These are phyloP conservation scores for Scaptomyza polygonia DNA, from an alignment of 2,888 invertebrate genomes.

Conservation along the genomic window DNA sequence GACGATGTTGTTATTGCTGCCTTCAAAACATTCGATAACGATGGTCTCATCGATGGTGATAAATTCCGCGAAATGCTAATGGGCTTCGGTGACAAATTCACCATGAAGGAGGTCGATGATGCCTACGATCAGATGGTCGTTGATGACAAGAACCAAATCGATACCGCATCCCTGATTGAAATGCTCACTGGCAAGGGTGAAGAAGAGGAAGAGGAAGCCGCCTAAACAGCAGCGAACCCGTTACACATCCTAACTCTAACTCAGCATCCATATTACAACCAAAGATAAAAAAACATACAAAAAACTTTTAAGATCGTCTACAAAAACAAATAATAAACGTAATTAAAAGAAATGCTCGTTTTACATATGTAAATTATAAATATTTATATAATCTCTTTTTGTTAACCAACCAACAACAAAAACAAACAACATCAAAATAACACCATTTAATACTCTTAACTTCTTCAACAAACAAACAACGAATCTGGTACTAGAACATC, in stretches of 20 bases:
- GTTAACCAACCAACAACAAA: slow-evolving; percentile 53
- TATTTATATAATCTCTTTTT: slow-evolving; percentile 70
- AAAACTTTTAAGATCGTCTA: slow-evolving; percentile 72
- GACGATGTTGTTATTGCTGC: slow-evolving; percentile 96
- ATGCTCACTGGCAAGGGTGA: slow-evolving; percentile 95
- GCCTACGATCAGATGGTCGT: slow-evolving; percentile 97
- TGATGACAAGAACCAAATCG: slow-evolving; percentile 95
- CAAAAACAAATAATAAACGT: slow-evolving; percentile 77
- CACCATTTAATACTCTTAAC: slow-evolving; percentile 64
- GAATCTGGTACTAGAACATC: slow-evolving; percentile 42
- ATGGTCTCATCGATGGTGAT: slow-evolving; percentile 94
- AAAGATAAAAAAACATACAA: slow-evolving; percentile 44
- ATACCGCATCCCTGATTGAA: slow-evolving; percentile 93
- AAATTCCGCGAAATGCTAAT: slow-evolving; percentile 95
- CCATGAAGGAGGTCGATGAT: slow-evolving; percentile 94
- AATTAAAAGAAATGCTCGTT: slow-evolving; percentile 79
- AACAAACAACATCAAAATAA: slow-evolving; percentile 39
- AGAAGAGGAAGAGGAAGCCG: slow-evolving; percentile 89
- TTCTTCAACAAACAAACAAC: slow-evolving; percentile 63
- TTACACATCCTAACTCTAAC: slow-evolving; percentile 75
- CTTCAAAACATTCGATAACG: slow-evolving; percentile 95
- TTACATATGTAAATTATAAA: slow-evolving; percentile 76
- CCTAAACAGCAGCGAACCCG: slow-evolving; percentile 78
- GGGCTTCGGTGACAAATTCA: slow-evolving; percentile 97
- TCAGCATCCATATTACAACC: slow-evolving; percentile 68